Evolutionary conservation across 2,113 vertebrate genomes (phyloP).

Genomic region (Etia nguti): DNA sequence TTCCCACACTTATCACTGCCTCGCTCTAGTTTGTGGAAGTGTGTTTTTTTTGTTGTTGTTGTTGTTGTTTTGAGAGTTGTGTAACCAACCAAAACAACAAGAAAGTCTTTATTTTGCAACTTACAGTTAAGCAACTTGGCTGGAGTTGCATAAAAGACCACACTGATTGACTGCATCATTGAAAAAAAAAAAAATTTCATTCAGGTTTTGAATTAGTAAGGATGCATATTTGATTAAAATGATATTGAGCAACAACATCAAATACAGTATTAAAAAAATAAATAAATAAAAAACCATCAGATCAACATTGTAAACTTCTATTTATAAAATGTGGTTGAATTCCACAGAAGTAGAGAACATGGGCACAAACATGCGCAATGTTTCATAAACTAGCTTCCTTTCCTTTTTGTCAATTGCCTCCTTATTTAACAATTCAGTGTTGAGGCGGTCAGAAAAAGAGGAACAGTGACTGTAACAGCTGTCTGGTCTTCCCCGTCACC

Average conservation of each 20-base stretch:
- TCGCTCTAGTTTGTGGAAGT: background rate
- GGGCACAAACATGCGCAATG: background rate
- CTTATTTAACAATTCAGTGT: background rate
- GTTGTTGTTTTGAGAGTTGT: background rate
- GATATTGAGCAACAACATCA: background rate
- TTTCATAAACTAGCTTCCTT: background rate
- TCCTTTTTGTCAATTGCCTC: background rate
- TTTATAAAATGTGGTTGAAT: background rate
- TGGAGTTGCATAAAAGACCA: background rate
- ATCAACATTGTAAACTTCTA: background rate
- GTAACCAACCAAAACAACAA: background rate
- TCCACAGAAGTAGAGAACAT: background rate
- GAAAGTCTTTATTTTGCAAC: background rate
- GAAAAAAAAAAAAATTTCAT: background rate
- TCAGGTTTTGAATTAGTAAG: background rate
- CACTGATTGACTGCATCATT: background rate
- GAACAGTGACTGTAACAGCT: background rate
- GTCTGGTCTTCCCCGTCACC: background rate
- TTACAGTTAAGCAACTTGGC: background rate
- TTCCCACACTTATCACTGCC: background rate
- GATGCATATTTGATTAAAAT: background rate
- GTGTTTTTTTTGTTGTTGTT: accelerated
- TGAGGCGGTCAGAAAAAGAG: background rate
- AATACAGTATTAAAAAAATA: background rate
- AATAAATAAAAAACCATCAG: background rate